A percentile compares a stretch with the other conserved stretches of the same genome.
phyloP scores from a whole-genome alignment of 2,797 vertebrate genomes.

The Trachurus trachurus region DNA sequence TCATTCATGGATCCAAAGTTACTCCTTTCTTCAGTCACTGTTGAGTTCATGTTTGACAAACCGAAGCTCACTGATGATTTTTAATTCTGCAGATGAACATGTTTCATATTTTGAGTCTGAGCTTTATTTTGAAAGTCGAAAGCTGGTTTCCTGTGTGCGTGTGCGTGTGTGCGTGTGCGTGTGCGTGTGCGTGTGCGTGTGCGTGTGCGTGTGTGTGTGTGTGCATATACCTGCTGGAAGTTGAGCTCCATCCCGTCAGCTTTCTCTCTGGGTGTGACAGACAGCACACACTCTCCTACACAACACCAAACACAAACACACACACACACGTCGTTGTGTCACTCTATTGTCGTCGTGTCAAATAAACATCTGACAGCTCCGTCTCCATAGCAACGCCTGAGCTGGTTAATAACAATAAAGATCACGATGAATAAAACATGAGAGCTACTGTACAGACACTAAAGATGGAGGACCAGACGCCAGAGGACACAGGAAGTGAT shows the following conservation, averaged over 20 bases:
- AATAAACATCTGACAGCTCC: background rate
- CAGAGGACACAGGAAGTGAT: no score
- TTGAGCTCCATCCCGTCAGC: conserved; percentile 94
- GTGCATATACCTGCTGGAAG: conserved; percentile 92
- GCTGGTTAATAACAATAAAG: no score
- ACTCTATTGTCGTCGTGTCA: background rate
- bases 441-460: no score
- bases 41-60: no score
- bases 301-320: background rate
- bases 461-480: no score
- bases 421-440: no score
- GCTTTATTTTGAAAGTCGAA: background rate
- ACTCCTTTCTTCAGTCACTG: no score
- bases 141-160: conserved; percentile 1
- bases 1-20: no score
- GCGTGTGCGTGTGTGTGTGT: conserved; percentile 15
- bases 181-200: conserved; percentile 9
- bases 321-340: no score
- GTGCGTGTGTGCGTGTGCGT: conserved; percentile 12
- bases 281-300: conserved; percentile 93
- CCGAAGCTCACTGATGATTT: no score
- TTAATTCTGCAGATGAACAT: background rate
- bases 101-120: background rate
- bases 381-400: no score
- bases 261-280: conserved; percentile 90